phyloP scores from a whole-genome alignment of 1,140 invertebrate genomes.

The Octopus bimaculoides region DNA sequence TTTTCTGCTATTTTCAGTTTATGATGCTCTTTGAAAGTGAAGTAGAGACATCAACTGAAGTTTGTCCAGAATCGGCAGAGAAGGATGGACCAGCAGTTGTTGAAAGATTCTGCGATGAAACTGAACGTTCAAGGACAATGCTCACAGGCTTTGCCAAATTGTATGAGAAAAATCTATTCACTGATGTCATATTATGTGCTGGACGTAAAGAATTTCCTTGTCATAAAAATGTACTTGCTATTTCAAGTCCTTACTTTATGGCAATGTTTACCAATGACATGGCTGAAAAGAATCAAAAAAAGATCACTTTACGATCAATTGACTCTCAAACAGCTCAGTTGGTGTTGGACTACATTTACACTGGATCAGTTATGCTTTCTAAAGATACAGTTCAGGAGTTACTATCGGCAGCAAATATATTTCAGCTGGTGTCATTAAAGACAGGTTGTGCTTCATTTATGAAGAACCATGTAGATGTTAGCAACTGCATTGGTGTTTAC shows the following conservation, averaged over 20 bases:
- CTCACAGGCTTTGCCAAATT: constrained; percentile 61
- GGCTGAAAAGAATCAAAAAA: constrained; percentile 58
- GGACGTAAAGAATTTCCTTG: constrained; percentile 58
- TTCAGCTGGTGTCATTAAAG: constrained; percentile 58
- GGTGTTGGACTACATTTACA: constrained; percentile 64
- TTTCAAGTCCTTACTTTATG: constrained; percentile 62
- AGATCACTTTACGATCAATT: constrained; percentile 61
- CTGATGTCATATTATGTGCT: constrained; percentile 59
- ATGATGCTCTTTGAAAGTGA: no score
- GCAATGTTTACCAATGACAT: constrained; percentile 60
- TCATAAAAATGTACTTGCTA: constrained; percentile 60
- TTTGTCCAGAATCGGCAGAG: neutral
- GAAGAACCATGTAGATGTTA: constrained; percentile 50
- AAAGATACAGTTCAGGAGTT: constrained; percentile 63
- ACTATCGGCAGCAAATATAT: constrained; percentile 64
- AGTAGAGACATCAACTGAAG: no score
- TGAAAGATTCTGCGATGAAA: constrained; percentile 23
- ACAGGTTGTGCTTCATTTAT: constrained; percentile 53
- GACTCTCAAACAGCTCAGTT: constrained; percentile 59
- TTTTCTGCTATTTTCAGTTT: no score
- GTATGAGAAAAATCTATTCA: constrained; percentile 58
- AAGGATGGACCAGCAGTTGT: neutral
- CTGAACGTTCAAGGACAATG: constrained; percentile 39
- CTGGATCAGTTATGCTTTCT: constrained; percentile 60
- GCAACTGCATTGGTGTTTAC: constrained; percentile 54